A percentile compares a stretch with the other conserved stretches of the same genome.
These are phyloP conservation scores for Casuarius casuarius DNA, from an alignment of 2,113 vertebrate species.

Conservation along the genomic window DNA sequence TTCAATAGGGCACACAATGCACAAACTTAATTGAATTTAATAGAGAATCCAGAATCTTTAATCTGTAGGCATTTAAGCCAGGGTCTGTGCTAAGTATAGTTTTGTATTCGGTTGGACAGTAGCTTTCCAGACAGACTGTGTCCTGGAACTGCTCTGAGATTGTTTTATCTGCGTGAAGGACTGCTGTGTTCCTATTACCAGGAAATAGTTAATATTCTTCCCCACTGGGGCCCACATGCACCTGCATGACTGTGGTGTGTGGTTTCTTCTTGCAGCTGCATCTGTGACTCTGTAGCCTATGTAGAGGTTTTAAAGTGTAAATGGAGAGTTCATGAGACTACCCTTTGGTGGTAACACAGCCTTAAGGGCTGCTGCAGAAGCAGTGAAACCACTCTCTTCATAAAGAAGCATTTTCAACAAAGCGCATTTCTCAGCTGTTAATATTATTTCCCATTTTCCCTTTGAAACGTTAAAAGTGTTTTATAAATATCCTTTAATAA, in stretches of 20 bases:
- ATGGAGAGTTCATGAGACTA: conserved; percentile 61
- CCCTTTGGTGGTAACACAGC: conserved; percentile 45
- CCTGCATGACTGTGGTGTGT: conserved; percentile 82
- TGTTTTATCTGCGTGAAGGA: neutral
- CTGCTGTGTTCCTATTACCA: conserved; percentile 63
- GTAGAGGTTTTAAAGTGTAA: conserved; percentile 64
- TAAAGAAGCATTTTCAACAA: conserved; percentile 20
- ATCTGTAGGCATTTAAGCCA: neutral
- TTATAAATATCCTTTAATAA: neutral
- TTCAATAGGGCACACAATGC: neutral
- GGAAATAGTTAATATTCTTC: conserved; percentile 81
- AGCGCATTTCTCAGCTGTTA: neutral
- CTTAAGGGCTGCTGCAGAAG: conserved; percentile 50
- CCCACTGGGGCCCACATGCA: conserved; percentile 75
- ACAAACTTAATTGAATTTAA: neutral
- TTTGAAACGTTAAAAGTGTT: neutral
- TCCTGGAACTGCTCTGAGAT: conserved; percentile 22
- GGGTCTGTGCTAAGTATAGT: neutral
- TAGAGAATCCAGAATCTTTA: neutral
- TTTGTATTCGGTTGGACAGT: neutral
- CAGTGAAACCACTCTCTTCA: conserved; percentile 13
- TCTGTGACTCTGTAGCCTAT: conserved; percentile 71
- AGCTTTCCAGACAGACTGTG: neutral
- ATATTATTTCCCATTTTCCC: neutral
- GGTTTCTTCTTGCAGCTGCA: conserved; percentile 83